phyloP scores from a whole-genome alignment of 2,797 vertebrate species.

The Thalassophryne amazonica region DNA sequence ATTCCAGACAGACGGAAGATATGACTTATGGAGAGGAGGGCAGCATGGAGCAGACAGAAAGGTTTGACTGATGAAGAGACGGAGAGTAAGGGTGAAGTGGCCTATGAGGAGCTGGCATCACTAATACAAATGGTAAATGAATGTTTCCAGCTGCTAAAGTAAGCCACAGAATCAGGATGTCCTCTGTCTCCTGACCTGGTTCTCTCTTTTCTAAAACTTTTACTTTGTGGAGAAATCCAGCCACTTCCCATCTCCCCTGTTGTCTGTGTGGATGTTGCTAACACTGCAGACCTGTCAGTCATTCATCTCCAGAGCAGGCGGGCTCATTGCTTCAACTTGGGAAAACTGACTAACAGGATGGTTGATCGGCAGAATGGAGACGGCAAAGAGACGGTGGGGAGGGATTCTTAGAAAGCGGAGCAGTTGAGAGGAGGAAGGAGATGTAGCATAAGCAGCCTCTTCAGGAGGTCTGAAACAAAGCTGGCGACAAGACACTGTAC shows the following conservation, averaged over 20 bases:
- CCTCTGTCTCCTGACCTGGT: slow-evolving; percentile 1
- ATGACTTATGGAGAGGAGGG: neutral
- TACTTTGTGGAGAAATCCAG: slow-evolving; percentile 30
- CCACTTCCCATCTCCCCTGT: slow-evolving; percentile 33
- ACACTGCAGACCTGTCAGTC: slow-evolving; percentile 70
- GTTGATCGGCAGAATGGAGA: slow-evolving; percentile 63
- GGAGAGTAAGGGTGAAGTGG: neutral
- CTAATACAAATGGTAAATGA: slow-evolving; percentile 14
- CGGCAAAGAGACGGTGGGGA: slow-evolving; percentile 43
- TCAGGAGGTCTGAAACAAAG: slow-evolving; percentile 57
- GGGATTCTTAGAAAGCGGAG: slow-evolving; percentile 55
- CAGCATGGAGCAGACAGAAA: neutral
- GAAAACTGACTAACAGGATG: slow-evolving; percentile 54
- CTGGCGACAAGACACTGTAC: neutral
- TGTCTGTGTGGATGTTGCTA: slow-evolving; percentile 56
- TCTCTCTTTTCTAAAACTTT: slow-evolving; percentile 12
- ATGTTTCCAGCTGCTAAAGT: slow-evolving; percentile 15
- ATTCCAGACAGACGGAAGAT: neutral
- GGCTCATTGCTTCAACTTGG: slow-evolving; percentile 49
- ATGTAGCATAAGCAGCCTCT: slow-evolving; percentile 49
- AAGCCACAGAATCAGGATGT: slow-evolving; percentile 2
- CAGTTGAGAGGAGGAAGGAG: slow-evolving; percentile 47
- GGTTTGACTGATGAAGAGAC: slow-evolving; percentile 5
- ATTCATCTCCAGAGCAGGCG: slow-evolving; percentile 60
- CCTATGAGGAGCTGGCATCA: neutral